phyloP scores from a whole-genome alignment of 2,888 invertebrate species.

The Oxytorus armatus region DNA sequence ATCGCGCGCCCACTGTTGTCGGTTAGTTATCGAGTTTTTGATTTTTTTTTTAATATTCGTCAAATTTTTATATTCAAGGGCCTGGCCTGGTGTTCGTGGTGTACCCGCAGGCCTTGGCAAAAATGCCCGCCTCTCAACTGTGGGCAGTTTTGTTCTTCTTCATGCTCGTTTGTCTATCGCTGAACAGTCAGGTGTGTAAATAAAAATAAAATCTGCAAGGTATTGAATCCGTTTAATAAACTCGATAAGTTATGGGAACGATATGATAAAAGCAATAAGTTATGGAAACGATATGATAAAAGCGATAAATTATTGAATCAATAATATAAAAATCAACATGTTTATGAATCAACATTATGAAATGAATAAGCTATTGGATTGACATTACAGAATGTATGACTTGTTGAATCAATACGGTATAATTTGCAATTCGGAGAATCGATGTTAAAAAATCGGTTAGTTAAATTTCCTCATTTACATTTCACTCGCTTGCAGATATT shows the following conservation, averaged over 20 bases:
- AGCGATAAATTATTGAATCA: neutral
- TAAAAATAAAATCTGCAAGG: slow-evolving; percentile 36
- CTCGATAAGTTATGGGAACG: too few species aligned
- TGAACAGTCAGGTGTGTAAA: slow-evolving; percentile 92
- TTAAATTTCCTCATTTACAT: too few species aligned
- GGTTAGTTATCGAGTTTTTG: too few species aligned
- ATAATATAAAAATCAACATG: neutral
- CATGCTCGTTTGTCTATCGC: slow-evolving; percentile 94
- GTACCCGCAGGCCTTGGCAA: slow-evolving; percentile 95
- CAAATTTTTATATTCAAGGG: slow-evolving; percentile 85
- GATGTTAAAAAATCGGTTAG: neutral
- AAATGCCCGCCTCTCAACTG: slow-evolving; percentile 95
- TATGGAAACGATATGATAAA: neutral
- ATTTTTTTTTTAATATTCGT: slow-evolving; percentile 29
- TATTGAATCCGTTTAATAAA: too few species aligned
- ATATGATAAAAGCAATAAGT: neutral
- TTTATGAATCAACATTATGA: neutral
- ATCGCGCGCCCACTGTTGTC: too few species aligned
- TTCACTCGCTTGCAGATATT: too few species aligned
- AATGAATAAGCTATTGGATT: neutral
- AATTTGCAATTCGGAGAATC: neutral
- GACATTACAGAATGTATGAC: too few species aligned
- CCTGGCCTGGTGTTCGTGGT: slow-evolving; percentile 96
- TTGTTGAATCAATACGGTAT: slow-evolving; percentile 3
- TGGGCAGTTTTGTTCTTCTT: slow-evolving; percentile 97